Percentiles rank a stretch among this genome's conserved stretches.
These are phyloP conservation scores for Ips typographus DNA, from an alignment of 1,140 invertebrate genomes.

Conservation along the genomic window DNA sequence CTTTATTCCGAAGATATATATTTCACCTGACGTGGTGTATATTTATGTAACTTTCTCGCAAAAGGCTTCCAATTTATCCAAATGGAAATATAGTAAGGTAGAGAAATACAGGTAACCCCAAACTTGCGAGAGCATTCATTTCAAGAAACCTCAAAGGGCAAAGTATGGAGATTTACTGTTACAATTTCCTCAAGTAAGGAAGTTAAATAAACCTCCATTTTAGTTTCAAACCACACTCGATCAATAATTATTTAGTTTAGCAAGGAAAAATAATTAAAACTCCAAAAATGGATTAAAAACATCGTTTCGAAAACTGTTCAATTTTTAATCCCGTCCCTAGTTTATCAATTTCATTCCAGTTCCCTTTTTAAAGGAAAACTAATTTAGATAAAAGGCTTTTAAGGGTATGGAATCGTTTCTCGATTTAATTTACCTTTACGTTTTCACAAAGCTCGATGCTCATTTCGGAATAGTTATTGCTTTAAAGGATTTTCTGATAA, in stretches of 20 bases:
- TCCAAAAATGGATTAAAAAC: too few relatives aligned
- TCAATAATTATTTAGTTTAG: too few relatives aligned
- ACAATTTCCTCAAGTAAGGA: conserved; percentile 5
- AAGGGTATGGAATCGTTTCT: conserved; percentile 12
- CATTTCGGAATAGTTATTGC: conserved; percentile 3
- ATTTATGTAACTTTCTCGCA: neutral
- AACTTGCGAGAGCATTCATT: conserved; percentile 2
- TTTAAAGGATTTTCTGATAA: neutral
- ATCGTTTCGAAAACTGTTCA: neutral
- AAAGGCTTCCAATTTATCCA: conserved; percentile 4
- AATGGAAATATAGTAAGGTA: conserved; percentile 12
- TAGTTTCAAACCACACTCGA: neutral
- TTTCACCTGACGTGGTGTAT: neutral
- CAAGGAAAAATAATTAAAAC: too few relatives aligned
- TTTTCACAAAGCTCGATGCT: conserved; percentile 4
- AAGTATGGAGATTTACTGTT: conserved; percentile 7
- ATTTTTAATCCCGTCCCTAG: neutral
- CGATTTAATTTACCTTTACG: conserved; percentile 14
- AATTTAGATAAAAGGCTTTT: conserved; percentile 14
- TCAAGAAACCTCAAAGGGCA: conserved; percentile 12
- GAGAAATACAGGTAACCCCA: neutral
- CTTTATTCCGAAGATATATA: neutral
- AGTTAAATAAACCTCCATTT: neutral
- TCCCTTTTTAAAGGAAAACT: conserved; percentile 5
- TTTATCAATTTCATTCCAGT: conserved; percentile 9